phyloP scores from a whole-genome alignment of 2,113 vertebrate genomes.

The Rhineura floridana region DNA sequence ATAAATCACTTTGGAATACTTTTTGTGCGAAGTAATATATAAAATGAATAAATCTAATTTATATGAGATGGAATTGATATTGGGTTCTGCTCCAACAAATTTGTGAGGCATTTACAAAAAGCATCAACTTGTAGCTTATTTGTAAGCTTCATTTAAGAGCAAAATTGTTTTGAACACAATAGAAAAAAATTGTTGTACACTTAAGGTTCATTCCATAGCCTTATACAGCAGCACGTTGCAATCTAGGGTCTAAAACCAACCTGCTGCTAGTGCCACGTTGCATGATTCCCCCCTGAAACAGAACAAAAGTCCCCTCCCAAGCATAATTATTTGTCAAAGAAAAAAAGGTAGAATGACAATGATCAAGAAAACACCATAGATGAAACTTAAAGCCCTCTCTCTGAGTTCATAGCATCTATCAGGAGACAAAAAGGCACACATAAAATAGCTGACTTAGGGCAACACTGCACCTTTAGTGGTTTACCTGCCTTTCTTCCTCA shows the following conservation, averaged over 20 bases:
- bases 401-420: constrained; percentile 56
- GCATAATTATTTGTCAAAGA: constrained; percentile 34
- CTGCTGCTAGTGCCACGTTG: background rate
- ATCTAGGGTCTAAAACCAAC: constrained; percentile 38
- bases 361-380: constrained; percentile 11
- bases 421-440: constrained; percentile 41
- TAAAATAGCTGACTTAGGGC: constrained; percentile 59
- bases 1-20: too few species aligned
- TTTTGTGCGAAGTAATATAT: too few species aligned
- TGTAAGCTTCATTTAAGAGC: constrained; percentile 8
- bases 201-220: constrained; percentile 37
- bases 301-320: constrained; percentile 25
- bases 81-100: constrained; percentile 37
- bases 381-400: constrained; percentile 25
- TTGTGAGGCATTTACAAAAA: constrained; percentile 49
- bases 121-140: constrained; percentile 31
- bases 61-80: constrained; percentile 47
- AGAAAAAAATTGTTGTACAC: background rate
- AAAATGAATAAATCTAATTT: too few species aligned
- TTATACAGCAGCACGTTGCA: constrained; percentile 22
- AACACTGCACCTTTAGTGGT: constrained; percentile 65
- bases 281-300: background rate
- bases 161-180: constrained; percentile 44
- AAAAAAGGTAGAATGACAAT: background rate
- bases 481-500: constrained; percentile 63